Base-by-base conservation (phyloP, 1,140 invertebrate genomes). In the Lordiphosa mommai region DNA sequence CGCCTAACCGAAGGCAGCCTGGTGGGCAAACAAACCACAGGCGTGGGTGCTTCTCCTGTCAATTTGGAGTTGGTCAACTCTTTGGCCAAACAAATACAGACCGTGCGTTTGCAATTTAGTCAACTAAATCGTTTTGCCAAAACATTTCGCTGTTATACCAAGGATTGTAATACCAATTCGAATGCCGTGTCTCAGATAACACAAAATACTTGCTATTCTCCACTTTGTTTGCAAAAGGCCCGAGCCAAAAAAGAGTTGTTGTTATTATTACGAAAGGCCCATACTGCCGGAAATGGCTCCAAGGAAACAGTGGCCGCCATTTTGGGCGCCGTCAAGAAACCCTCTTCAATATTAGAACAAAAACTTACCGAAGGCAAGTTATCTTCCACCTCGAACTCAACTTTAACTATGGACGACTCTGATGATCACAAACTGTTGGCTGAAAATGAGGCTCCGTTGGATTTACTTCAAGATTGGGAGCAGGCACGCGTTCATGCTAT, bases 171-270 rank as follows among this genome's bases (percentile, higher is more conserved):
- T 64, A 92, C 92, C 53, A 91, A 91, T 36, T 89, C 90, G 13
- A 86, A 90, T 46, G 89, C 90, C 2, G 82, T 91, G 8, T 89
- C 89, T 10, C 91, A 92, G 50, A 91, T 88, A 57, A 69, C 92
- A 3, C 91, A 91, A 40, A 88, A 91, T 1, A 93, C 91, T 36
- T 96, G 95, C 71, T 96, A 95, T 82, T 96, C 95, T 3, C 94
- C 94, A 6, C 89, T 93, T 13, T 96, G 94, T 88, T 89, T 94
- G 17, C 92, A 93, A 80, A 93, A 93, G 77, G 91, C 90, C 6
- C 90, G 92, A 60, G 88, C 95, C 0, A 92, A 94, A 43, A 92
- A 92, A 60, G 93, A 95, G 67, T 87, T 95, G 13, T 80, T 95
- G 0, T 63, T 90, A 14, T 71, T 95, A 10, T 73, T 95, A 33